Percentiles rank a stretch among this genome's conserved stretches.
These are phyloP conservation scores for Papilio helenus DNA, from an alignment of 1,140 invertebrate genomes.

Conservation along the genomic window DNA sequence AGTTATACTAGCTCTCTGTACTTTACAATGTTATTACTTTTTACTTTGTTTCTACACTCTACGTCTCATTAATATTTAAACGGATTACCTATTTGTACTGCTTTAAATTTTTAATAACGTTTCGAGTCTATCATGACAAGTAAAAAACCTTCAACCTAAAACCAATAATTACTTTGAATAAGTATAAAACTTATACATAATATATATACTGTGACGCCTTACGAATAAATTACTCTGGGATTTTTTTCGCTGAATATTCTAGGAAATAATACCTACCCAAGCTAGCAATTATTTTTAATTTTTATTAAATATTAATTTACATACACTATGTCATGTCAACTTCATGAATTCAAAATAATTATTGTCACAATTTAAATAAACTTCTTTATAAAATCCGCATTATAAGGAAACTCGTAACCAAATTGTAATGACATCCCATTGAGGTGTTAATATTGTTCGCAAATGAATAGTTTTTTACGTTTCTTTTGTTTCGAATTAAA, in stretches of 20 bases:
- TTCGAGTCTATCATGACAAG: no score
- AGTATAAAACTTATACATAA: neutral
- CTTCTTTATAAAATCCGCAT: no score
- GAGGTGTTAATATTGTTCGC: no score
- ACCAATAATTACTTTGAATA: neutral
- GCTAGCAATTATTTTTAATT: neutral
- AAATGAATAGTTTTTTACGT: no score
- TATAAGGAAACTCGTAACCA: no score
- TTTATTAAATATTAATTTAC: no score
- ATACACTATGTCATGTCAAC: no score
- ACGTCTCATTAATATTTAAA: neutral
- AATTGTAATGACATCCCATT: no score
- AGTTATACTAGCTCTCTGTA: neutral
- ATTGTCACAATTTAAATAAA: no score
- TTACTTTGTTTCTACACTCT: neutral
- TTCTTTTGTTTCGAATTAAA: no score
- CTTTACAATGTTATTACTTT: slow-evolving; percentile 17
- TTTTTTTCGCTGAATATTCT: neutral
- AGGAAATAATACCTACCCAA: neutral
- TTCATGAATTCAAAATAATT: no score
- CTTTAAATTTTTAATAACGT: neutral
- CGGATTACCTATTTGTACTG: neutral
- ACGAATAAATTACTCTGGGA: neutral
- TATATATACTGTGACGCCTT: neutral
- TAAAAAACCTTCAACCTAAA: no score